These are phyloP conservation scores for Ceratina calcarata DNA, from an alignment of 1,140 invertebrate genomes.

Conservation along the genomic window DNA sequence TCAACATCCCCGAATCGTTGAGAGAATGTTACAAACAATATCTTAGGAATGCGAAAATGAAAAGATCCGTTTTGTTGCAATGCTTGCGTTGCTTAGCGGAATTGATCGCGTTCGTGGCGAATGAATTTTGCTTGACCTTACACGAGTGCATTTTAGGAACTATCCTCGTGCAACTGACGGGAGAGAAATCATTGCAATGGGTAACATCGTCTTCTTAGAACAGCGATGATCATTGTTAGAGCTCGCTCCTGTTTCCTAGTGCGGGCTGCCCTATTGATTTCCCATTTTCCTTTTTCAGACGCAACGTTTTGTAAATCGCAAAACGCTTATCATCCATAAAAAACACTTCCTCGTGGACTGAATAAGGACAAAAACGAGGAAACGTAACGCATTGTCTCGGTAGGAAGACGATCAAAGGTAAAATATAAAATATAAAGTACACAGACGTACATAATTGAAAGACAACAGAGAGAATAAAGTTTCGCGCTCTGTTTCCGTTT, in stretches of 20 bases:
- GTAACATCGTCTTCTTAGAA: conserved; percentile 31
- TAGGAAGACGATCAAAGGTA: conserved; percentile 15
- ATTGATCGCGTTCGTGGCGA: background rate
- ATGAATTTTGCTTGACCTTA: background rate
- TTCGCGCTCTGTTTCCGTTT: conserved; percentile 45
- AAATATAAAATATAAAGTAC: background rate
- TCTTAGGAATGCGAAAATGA: conserved; percentile 21
- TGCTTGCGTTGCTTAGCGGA: background rate
- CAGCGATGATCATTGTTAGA: background rate
- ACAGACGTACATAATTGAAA: background rate
- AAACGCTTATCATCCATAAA: conserved; percentile 17
- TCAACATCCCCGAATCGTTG: background rate
- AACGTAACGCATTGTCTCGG: conserved; percentile 48
- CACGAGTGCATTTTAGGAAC: conserved; percentile 1
- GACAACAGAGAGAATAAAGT: too few species aligned
- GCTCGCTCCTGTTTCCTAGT: background rate
- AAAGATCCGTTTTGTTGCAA: conserved; percentile 12
- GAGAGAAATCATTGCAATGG: conserved; percentile 39
- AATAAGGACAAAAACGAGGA: conserved; percentile 62
- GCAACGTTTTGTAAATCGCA: conserved; percentile 27
- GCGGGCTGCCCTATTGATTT: conserved; percentile 35
- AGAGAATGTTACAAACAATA: conserved; percentile 1
- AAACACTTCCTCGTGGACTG: conserved; percentile 30
- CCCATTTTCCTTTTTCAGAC: conserved; percentile 49
- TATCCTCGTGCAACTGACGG: conserved; percentile 21